phyloP scores from a whole-genome alignment of 2,113 vertebrate species.

The Myiozetetes cayanensis region DNA sequence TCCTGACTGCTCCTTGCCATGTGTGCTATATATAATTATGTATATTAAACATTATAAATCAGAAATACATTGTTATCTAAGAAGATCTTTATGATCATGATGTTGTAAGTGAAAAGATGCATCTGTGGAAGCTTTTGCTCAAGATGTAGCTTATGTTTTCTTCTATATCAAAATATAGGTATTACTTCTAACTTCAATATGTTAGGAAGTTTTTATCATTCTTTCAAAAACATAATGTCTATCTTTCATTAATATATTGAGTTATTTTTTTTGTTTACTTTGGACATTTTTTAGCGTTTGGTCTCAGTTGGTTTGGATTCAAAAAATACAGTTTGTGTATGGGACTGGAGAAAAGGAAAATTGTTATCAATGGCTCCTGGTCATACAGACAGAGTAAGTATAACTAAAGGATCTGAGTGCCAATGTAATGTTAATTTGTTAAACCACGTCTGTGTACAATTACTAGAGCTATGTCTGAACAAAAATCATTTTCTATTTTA shows the following conservation, averaged over 20 bases:
- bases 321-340: conserved; percentile 97
- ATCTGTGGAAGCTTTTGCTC: not conserved
- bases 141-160: not conserved
- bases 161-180: not conserved
- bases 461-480: not conserved
- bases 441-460: not conserved
- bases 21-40: not conserved
- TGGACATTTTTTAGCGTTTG: conserved; percentile 83
- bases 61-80: not conserved
- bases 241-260: not conserved
- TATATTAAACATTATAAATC: not conserved
- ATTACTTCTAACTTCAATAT: not conserved
- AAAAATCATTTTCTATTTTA: not conserved
- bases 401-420: not conserved
- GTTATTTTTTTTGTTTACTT: not conserved
- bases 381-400: conserved; percentile 95
- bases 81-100: not conserved
- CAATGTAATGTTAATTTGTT: not conserved
- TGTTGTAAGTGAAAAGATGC: not conserved
- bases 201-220: not conserved
- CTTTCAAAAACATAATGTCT: not conserved
- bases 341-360: conserved; percentile 97
- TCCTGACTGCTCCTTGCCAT: not conserved
- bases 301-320: conserved; percentile 98
- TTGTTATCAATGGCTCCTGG: conserved; percentile 93